phyloP scores from a whole-genome alignment of 2,113 vertebrate species.

The Ramphastos sulfuratus region DNA sequence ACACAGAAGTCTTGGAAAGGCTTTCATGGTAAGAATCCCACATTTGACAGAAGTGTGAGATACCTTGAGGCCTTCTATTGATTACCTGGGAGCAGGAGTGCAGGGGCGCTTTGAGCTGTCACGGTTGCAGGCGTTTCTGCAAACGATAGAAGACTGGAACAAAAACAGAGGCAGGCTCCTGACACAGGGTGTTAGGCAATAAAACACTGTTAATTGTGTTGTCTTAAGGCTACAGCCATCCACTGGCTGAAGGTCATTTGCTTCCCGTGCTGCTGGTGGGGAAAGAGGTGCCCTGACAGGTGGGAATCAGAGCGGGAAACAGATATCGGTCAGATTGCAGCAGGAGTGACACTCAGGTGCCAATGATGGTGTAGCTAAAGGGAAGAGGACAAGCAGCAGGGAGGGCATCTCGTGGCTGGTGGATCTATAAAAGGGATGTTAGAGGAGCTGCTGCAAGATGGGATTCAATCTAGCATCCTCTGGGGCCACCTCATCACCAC shows the following conservation, averaged over 20 bases:
- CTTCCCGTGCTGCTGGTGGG: not conserved
- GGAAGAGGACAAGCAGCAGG: not conserved
- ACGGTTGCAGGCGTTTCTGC: conserved; percentile 40
- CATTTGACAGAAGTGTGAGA: conserved; percentile 52
- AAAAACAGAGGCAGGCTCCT: conserved; percentile 39
- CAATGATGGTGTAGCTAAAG: not conserved
- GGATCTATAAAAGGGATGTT: not conserved
- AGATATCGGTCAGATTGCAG: not conserved
- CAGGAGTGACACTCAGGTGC: not conserved
- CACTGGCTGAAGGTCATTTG: conserved; percentile 27
- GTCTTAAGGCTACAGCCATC: conserved; percentile 46
- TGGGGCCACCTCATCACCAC: fast-evolving
- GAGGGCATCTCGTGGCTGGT: not conserved
- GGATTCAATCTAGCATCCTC: not conserved
- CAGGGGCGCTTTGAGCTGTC: conserved; percentile 51
- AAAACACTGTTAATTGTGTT: conserved; percentile 47
- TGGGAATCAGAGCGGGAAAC: conserved; percentile 29
- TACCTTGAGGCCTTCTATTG: conserved; percentile 56
- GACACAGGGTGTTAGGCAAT: conserved; percentile 21
- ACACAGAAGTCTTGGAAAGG: not conserved
- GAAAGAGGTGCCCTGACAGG: conserved; percentile 5
- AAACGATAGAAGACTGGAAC: conserved; percentile 55
- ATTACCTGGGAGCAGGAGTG: conserved; percentile 44
- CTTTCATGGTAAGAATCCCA: not conserved
- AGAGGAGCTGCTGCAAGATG: not conserved